Evolutionary conservation across 2,888 invertebrate species (phyloP), one percentile per base, ranked within the genome.

Genomic region (Watsonalla binaria): DNA sequence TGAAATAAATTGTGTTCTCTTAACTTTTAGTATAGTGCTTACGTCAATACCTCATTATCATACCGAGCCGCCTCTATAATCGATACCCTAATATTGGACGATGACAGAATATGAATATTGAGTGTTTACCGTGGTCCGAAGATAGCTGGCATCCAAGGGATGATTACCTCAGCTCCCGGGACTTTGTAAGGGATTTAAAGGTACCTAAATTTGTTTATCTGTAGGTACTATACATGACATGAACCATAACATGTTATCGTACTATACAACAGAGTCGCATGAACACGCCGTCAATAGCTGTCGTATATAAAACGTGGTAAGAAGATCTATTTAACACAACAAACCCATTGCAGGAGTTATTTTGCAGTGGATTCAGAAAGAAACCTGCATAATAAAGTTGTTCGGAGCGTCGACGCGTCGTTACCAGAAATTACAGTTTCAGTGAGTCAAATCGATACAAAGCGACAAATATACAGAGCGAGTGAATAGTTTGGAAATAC

Each of bases 401-500:
- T 45, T 51, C 35, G 24, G 15, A 50, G 52, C 51, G 55, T 54
- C 54, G 53, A 51, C 54, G 51, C 54, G 61, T 56, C 58, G 61
- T 71, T 68, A 78, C 70, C 64, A 71, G 61, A 73, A 74, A 78
- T 77, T 73, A 79, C 70, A 82, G 75, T 77, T 80, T 78, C 72
- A 79, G 76, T 80, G 76, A 85, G 76, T 81, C 75, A 80, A 86
- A 85, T 87, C 87, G 80, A 87, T 86, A 82, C 74, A 78, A 66
- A 74, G 72, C 78, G 73, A 77, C 78, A 80, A 80, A 79, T 77
- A 74, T 66, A 64, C 62, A 71, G 70, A 68, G 65, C 66, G 68
- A 62, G 64, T 70, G 73, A 70, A 74, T 70, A 71, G 74, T 75
- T 84, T 87, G 87, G 86, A 86, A 70, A 59, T 67, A 54, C 72